A percentile compares a stretch with the other conserved stretches of the same genome.
phyloP scores from a whole-genome alignment of 2,113 vertebrate genomes.

The Leptodactylus fuscus region DNA sequence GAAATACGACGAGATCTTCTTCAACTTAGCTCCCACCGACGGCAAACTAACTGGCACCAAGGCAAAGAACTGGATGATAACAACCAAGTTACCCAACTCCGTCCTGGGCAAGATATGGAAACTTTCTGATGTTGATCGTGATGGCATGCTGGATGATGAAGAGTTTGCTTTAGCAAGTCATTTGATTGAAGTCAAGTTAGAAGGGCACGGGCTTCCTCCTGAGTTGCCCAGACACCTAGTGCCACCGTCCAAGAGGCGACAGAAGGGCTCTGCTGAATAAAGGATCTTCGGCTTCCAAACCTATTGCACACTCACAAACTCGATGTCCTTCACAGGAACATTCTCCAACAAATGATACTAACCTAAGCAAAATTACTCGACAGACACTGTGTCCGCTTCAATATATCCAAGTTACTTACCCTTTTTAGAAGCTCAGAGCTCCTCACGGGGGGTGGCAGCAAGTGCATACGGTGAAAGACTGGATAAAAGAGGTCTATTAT shows the following conservation, averaged over 20 bases:
- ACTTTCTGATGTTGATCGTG: slow-evolving; percentile 89
- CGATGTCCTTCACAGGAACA: slow-evolving; percentile 37
- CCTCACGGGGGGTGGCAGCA: not conserved
- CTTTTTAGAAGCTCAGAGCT: not conserved
- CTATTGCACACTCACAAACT: slow-evolving; percentile 20
- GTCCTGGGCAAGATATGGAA: slow-evolving; percentile 94
- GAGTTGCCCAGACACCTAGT: slow-evolving; percentile 86
- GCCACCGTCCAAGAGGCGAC: slow-evolving; percentile 88
- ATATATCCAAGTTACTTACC: not conserved
- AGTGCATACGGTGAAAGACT: not conserved
- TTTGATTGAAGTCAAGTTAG: slow-evolving; percentile 90
- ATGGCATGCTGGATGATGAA: slow-evolving; percentile 92
- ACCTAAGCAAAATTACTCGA: slow-evolving; percentile 23
- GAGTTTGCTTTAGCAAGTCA: slow-evolving; percentile 92
- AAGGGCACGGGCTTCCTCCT: slow-evolving; percentile 86
- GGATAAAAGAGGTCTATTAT: not conserved
- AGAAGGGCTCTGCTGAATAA: slow-evolving; percentile 83
- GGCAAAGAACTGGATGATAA: slow-evolving; percentile 92
- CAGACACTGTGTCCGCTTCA: not conserved
- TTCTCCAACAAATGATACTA: slow-evolving; percentile 35
- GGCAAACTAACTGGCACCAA: slow-evolving; percentile 90
- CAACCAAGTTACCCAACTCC: slow-evolving; percentile 89
- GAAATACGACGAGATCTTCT: slow-evolving; percentile 95
- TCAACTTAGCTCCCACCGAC: slow-evolving; percentile 86
- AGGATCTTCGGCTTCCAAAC: not conserved